A percentile compares a stretch with the other conserved stretches of the same genome.
Evolutionary conservation across 2,888 invertebrate species (phyloP).

Genomic region (Phasia obesa): DNA sequence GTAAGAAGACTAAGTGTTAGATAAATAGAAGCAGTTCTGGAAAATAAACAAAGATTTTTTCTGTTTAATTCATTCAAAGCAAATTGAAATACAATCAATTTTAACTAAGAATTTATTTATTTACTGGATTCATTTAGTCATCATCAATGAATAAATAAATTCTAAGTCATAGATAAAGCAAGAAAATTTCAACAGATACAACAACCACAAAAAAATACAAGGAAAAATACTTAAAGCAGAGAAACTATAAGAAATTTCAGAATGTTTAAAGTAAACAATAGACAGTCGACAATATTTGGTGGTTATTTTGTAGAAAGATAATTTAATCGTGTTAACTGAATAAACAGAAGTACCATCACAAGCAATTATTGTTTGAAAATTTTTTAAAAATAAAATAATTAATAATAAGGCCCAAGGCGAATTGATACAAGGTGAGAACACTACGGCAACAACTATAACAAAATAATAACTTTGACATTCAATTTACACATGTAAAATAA

Average conservation of each 20-base stretch:
- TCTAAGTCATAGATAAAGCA: background rate
- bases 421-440: too few species aligned
- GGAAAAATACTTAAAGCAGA: background rate
- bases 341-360: too few species aligned
- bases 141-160: conserved; percentile 34
- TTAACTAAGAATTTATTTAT: background rate
- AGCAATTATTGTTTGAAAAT: too few species aligned
- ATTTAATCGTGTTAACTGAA: too few species aligned
- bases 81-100: conserved; percentile 36
- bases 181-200: background rate
- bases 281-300: conserved; percentile 13
- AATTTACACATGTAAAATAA: too few species aligned
- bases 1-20: conserved; percentile 2
- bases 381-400: too few species aligned
- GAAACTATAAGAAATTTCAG: conserved; percentile 6
- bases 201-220: conserved; percentile 1
- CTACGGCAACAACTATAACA: too few species aligned
- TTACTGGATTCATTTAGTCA: background rate
- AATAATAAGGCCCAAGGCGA: too few species aligned
- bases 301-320: background rate
- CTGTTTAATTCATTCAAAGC: conserved; percentile 28
- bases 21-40: conserved; percentile 25
- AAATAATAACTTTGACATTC: too few species aligned
- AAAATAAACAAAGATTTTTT: conserved; percentile 25
- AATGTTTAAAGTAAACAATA: conserved; percentile 19